phyloP scores from a whole-genome alignment of 2,888 invertebrate genomes.

The Noctua fimbriata region DNA sequence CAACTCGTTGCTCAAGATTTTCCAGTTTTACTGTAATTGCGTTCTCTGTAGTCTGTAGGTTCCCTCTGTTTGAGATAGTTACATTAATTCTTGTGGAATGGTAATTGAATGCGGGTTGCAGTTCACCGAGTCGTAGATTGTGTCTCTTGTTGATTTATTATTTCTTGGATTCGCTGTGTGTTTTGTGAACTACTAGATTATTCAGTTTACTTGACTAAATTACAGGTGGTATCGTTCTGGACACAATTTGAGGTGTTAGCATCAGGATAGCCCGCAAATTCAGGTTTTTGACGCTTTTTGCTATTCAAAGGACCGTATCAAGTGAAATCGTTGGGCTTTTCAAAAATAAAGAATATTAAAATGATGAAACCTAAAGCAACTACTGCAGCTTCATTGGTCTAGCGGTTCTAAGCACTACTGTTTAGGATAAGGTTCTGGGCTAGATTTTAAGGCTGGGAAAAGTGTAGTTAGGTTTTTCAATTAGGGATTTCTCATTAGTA shows the following conservation, averaged over 20 bases:
- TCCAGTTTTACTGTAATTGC: no score
- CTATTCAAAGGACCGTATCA: not conserved
- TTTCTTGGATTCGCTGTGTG: not conserved
- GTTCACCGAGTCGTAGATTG: slow-evolving; percentile 28
- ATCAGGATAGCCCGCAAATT: no score
- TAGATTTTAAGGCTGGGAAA: no score
- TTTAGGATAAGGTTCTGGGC: no score
- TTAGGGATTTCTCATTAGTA: no score
- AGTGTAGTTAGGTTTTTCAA: no score
- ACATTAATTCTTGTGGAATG: slow-evolving; percentile 48
- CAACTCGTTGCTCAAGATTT: slow-evolving; percentile 30
- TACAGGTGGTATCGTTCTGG: no score
- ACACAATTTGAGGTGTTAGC: no score
- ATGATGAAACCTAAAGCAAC: not conserved
- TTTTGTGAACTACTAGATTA: not conserved
- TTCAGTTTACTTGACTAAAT: no score
- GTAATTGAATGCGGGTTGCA: slow-evolving; percentile 43
- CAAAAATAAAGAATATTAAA: not conserved
- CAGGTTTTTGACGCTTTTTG: not conserved
- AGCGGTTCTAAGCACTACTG: not conserved
- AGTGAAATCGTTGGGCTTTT: not conserved
- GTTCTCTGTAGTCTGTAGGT: no score
- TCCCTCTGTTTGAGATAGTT: slow-evolving; percentile 52
- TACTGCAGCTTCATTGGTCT: not conserved
- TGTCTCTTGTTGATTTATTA: not conserved